A percentile compares a stretch with the other conserved stretches of the same genome.
phyloP scores from a whole-genome alignment of 1,140 invertebrate species.

The Onthophagus taurus region DNA sequence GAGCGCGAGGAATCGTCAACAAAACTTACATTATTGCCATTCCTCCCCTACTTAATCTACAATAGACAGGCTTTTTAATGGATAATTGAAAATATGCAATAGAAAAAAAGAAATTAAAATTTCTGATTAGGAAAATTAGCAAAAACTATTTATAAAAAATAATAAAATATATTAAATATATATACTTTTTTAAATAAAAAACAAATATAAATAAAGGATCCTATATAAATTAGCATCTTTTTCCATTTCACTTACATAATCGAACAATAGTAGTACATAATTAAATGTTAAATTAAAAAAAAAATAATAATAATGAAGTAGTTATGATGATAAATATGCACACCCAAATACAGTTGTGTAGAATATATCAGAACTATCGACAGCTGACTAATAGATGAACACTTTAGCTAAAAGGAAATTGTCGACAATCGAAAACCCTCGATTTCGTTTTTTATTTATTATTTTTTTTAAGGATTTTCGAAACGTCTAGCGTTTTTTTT shows the following conservation, averaged over 20 bases:
- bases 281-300: too few relatives aligned
- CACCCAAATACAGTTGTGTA: slow-evolving; percentile 20
- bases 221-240: not conserved
- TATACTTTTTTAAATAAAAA: slow-evolving; percentile 1
- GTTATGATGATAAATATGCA: not conserved
- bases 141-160: too few relatives aligned
- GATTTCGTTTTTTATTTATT: not conserved
- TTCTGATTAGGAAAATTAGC: too few relatives aligned
- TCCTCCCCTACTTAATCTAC: too few relatives aligned
- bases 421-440: not conserved
- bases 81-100: too few relatives aligned
- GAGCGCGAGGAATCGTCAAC: too few relatives aligned
- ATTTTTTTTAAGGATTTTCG: not conserved
- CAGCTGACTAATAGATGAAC: slow-evolving; percentile 32
- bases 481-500: not conserved
- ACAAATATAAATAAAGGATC: not conserved
- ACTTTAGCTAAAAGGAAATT: slow-evolving; percentile 30
- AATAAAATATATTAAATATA: not conserved
- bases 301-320: too few relatives aligned
- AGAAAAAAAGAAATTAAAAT: too few relatives aligned
- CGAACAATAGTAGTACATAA: too few relatives aligned
- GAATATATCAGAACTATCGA: slow-evolving; percentile 23
- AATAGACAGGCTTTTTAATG: too few relatives aligned
- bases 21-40: too few relatives aligned
- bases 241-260: too few relatives aligned